phyloP scores from a whole-genome alignment of 2,888 invertebrate species.

The Troilus luridus region DNA sequence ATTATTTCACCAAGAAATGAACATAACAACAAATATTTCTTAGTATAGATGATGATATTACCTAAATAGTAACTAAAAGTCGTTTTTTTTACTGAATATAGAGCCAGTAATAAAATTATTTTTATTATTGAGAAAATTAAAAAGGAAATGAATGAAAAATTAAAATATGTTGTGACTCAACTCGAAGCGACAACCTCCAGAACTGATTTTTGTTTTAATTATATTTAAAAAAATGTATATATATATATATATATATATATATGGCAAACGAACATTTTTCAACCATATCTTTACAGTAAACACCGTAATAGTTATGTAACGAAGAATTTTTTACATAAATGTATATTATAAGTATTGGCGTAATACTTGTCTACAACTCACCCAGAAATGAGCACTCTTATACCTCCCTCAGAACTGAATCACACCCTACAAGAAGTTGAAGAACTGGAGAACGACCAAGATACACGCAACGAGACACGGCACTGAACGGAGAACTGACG shows the following conservation, averaged over 20 bases:
- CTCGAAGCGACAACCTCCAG: too few relatives aligned
- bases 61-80: too few relatives aligned
- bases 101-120: too few relatives aligned
- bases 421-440: slow-evolving; percentile 32
- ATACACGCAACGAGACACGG: background rate
- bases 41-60: too few relatives aligned
- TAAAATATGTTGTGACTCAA: too few relatives aligned
- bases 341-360: background rate
- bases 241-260: background rate
- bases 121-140: too few relatives aligned
- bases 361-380: background rate
- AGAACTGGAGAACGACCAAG: slow-evolving; percentile 8
- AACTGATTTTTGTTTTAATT: too few relatives aligned
- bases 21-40: too few relatives aligned
- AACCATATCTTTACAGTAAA: background rate
- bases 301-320: background rate
- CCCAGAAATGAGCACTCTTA: slow-evolving; percentile 33
- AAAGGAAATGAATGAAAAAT: too few relatives aligned
- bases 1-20: too few relatives aligned
- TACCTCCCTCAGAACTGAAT: background rate
- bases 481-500: slow-evolving; percentile 23
- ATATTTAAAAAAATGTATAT: too few relatives aligned
- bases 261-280: background rate
- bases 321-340: background rate
- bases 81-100: too few relatives aligned